These are phyloP conservation scores for Astropecten irregularis DNA, from an alignment of 53 echinoderm and acorn worm species.

Conservation along the genomic window DNA sequence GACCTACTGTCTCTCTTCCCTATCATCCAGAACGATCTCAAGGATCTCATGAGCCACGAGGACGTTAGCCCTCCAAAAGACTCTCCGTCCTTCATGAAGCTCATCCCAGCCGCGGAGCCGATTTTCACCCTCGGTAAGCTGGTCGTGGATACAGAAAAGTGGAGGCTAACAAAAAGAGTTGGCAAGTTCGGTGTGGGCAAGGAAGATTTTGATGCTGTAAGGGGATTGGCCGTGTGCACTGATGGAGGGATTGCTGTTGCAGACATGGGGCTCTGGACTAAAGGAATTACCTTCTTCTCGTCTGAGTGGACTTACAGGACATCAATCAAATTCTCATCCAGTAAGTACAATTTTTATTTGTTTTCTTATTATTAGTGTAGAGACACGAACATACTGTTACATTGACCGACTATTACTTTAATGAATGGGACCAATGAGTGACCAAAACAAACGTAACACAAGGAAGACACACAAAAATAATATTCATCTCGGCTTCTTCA, in stretches of 20 bases:
- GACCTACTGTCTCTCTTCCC: conserved; percentile 34
- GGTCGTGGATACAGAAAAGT: background rate
- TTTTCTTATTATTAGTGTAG: too few species aligned
- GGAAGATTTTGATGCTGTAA: conserved; percentile 33
- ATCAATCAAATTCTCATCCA: conserved; percentile 11
- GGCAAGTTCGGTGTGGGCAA: conserved; percentile 7
- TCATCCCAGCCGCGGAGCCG: background rate
- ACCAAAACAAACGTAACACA: too few species aligned
- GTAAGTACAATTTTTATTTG: too few species aligned
- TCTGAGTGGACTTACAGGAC: conserved; percentile 22
- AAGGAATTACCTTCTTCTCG: conserved; percentile 7
- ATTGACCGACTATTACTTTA: background rate
- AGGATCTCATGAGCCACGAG: background rate
- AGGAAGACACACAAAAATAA: too few species aligned
- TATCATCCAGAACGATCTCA: background rate
- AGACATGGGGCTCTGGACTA: conserved; percentile 36
- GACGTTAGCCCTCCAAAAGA: background rate
- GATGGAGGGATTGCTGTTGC: conserved; percentile 25
- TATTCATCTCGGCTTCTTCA: too few species aligned
- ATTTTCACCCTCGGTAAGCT: conserved; percentile 16
- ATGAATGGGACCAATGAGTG: background rate
- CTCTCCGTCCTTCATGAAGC: background rate
- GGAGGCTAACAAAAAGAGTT: conserved; percentile 20
- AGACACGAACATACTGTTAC: too few species aligned
- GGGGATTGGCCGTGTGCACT: conserved; percentile 3